Percentiles rank a stretch among this genome's conserved stretches.
Conservation (phyloP, 1,140 invertebrate genomes). For the Drosophila pachea region DNA sequence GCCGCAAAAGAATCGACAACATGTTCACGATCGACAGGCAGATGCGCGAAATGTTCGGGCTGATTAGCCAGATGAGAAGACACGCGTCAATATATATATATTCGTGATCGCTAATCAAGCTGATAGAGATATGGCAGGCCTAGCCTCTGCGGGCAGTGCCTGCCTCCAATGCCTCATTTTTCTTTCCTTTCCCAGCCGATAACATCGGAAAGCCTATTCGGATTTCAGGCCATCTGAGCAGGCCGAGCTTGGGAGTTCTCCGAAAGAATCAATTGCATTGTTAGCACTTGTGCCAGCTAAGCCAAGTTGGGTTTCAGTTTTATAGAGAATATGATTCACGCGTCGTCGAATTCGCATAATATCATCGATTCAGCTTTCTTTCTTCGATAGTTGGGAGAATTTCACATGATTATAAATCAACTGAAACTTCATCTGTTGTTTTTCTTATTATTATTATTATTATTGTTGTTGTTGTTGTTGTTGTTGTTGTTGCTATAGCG, state of each 20-base stretch:
- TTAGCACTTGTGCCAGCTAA: too few species aligned
- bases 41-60: not conserved
- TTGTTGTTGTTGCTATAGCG: constrained; percentile 30
- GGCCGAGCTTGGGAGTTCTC: too few species aligned
- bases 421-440: constrained; percentile 20
- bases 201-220: too few species aligned
- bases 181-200: too few species aligned
- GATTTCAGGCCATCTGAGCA: too few species aligned
- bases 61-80: not conserved
- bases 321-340: too few species aligned
- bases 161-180: too few species aligned
- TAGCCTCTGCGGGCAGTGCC: too few species aligned
- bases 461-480: constrained; percentile 14
- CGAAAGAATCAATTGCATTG: not conserved
- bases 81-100: not conserved
- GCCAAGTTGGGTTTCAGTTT: too few species aligned
- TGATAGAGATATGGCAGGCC: not conserved
- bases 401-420: constrained; percentile 46
- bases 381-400: constrained; percentile 27
- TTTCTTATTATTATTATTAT: constrained; percentile 13
- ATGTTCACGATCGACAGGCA: not conserved
- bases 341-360: not conserved
- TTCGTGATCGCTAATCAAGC: not conserved
- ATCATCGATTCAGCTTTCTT: constrained; percentile 8
- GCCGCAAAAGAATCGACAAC: not conserved